Evolutionary conservation across 35 echinoderm and acorn worm species (phyloP).

Genomic region (Heliocidaris tuberculata): DNA sequence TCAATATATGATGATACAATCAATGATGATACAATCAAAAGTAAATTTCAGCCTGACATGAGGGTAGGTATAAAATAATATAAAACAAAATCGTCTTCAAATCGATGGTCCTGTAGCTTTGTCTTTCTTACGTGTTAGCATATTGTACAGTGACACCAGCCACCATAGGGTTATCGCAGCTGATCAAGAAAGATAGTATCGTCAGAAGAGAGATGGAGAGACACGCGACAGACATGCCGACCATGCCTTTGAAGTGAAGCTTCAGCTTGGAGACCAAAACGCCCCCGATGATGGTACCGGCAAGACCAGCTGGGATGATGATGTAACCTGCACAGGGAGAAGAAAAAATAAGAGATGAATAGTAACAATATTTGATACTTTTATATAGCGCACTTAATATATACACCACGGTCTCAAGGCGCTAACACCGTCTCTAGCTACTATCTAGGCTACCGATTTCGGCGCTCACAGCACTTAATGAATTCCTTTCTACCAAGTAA

Average conservation of each 20-base stretch:
- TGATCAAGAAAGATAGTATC: constrained; percentile 72
- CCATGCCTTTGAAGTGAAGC: constrained; percentile 83
- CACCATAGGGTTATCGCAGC: constrained; percentile 71
- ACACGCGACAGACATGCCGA: constrained; percentile 65
- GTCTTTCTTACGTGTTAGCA: constrained; percentile 63
- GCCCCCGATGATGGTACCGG: constrained; percentile 79
- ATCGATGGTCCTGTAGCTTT: no score
- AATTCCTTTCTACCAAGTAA: neutral
- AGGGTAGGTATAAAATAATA: no score
- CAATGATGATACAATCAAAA: no score
- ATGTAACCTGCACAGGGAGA: constrained; percentile 58
- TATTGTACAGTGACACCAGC: constrained; percentile 89
- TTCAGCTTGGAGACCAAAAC: constrained; percentile 81
- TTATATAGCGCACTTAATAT: neutral
- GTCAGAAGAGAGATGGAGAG: constrained; percentile 75
- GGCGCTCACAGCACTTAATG: no score
- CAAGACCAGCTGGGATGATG: constrained; percentile 80
- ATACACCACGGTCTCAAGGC: neutral
- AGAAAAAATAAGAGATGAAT: neutral
- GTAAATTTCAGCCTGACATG: no score
- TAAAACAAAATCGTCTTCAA: no score
- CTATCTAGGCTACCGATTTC: neutral
- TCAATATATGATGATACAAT: no score
- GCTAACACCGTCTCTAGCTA: neutral
- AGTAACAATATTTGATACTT: no score